Evolutionary conservation across 2,797 vertebrate species (phyloP).

Genomic region (Coregonus suidteri): DNA sequence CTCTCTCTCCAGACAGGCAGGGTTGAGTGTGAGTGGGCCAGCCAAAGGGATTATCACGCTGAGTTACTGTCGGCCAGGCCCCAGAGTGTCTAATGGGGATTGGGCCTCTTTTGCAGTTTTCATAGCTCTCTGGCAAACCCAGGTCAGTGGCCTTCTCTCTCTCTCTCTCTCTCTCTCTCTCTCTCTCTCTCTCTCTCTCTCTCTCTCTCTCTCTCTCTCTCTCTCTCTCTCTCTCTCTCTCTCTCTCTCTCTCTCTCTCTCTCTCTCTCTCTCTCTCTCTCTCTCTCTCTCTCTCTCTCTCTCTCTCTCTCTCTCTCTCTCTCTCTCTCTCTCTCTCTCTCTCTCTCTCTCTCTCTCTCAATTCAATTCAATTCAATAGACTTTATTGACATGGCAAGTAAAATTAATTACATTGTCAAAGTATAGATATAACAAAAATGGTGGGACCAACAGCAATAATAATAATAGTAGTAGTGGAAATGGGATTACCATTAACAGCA

Average conservation of each 20-base stretch:
- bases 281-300: neutral
- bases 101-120: slow-evolving; percentile 55
- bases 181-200: neutral
- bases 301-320: neutral
- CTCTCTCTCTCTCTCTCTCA: too few species aligned
- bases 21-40: slow-evolving; percentile 64
- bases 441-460: too few species aligned
- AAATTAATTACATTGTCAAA: too few species aligned
- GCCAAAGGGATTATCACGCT: slow-evolving; percentile 71
- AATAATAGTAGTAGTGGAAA: too few species aligned
- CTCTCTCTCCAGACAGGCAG: slow-evolving; percentile 20
- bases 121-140: slow-evolving; percentile 56
- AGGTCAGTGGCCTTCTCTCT: slow-evolving; percentile 44
- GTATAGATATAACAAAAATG: too few species aligned
- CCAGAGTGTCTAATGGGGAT: slow-evolving; percentile 59
- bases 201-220: neutral
- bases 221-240: neutral
- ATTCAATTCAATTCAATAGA: too few species aligned
- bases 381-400: too few species aligned
- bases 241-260: neutral
- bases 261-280: neutral
- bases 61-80: slow-evolving; percentile 66
- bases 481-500: too few species aligned
- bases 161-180: neutral
- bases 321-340: slow-evolving; percentile 29